phyloP scores from a whole-genome alignment of 2,888 invertebrate species.

The Spodoptera littoralis region DNA sequence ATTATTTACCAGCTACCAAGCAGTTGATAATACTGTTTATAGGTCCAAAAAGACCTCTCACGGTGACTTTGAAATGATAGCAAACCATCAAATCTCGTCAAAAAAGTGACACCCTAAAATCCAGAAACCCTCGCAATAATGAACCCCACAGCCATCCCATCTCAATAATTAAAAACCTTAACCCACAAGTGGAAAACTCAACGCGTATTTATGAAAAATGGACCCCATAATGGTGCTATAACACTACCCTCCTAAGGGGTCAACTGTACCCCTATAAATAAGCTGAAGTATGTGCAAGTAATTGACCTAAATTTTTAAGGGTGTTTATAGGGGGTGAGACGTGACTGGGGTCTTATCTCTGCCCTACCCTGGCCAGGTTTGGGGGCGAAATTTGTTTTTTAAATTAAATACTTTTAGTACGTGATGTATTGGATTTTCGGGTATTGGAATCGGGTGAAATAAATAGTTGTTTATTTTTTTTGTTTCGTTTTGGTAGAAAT shows the following conservation, averaged over 20 bases:
- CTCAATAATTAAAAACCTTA: constrained; percentile 10
- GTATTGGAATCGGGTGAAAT: background rate
- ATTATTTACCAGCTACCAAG: too few species aligned
- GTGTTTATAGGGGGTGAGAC: constrained; percentile 32
- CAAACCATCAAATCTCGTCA: too few species aligned
- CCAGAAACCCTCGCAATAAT: background rate
- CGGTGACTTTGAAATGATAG: too few species aligned
- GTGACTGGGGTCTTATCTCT: constrained; percentile 44
- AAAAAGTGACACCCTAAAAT: too few species aligned
- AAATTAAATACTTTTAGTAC: constrained; percentile 38
- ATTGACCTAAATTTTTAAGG: constrained; percentile 56
- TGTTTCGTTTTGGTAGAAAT: background rate
- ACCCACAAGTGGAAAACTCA: constrained; percentile 8
- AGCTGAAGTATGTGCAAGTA: constrained; percentile 50
- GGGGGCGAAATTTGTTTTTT: constrained; percentile 15
- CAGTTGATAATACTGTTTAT: too few species aligned
- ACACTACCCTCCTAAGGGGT: constrained; percentile 37
- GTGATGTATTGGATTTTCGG: constrained; percentile 11
- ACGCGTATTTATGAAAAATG: constrained; percentile 44
- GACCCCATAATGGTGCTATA: constrained; percentile 32
- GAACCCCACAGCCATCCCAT: background rate
- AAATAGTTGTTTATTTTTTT: background rate
- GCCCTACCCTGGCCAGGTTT: constrained; percentile 12
- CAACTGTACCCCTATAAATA: constrained; percentile 52
- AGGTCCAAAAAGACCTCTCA: too few species aligned